Conservation (phyloP, 2,888 invertebrate species). For the Helleia helle region DNA sequence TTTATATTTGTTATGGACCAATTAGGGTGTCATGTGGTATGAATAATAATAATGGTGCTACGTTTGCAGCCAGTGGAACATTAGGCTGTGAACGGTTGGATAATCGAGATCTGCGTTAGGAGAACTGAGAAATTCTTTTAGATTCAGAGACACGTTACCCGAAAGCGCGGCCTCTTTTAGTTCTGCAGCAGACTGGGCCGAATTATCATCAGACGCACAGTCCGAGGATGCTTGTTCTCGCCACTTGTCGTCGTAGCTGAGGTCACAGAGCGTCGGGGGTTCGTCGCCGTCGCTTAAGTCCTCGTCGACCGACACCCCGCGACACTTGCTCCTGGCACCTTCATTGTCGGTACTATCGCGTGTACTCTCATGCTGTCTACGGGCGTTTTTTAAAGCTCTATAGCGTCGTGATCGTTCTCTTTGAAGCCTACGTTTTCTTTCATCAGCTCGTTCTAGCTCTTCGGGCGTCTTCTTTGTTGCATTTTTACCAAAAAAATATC, state of each 20-base stretch:
- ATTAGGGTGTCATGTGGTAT: conserved; percentile 23
- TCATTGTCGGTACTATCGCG: conserved; percentile 39
- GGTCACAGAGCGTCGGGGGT: conserved; percentile 60
- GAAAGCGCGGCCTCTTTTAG: conserved; percentile 30
- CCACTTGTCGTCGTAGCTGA: conserved; percentile 54
- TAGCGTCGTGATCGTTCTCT: conserved; percentile 60
- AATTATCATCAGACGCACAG: conserved; percentile 61
- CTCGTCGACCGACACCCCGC: conserved; percentile 39
- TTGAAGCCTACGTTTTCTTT: conserved; percentile 58
- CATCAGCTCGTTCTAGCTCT: conserved; percentile 60
- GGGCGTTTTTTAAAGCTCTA: conserved; percentile 59
- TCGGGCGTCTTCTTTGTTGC: conserved; percentile 59
- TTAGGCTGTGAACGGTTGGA: conserved; percentile 65
- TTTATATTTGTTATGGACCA: conserved; percentile 27
- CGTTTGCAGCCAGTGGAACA: conserved; percentile 71
- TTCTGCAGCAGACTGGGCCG: conserved; percentile 51
- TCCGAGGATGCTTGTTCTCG: conserved; percentile 48
- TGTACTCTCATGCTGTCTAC: conserved; percentile 54
- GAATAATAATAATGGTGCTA: conserved; percentile 34
- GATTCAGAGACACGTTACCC: conserved; percentile 37
- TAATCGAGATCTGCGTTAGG: conserved; percentile 64
- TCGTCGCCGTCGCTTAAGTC: conserved; percentile 58
- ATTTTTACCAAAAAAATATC: conserved; percentile 66
- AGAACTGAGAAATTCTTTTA: conserved; percentile 54
- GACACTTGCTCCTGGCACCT: conserved; percentile 37